Base-by-base conservation (phyloP, 2,888 invertebrate genomes). In the Orchesella flavescens region DNA sequence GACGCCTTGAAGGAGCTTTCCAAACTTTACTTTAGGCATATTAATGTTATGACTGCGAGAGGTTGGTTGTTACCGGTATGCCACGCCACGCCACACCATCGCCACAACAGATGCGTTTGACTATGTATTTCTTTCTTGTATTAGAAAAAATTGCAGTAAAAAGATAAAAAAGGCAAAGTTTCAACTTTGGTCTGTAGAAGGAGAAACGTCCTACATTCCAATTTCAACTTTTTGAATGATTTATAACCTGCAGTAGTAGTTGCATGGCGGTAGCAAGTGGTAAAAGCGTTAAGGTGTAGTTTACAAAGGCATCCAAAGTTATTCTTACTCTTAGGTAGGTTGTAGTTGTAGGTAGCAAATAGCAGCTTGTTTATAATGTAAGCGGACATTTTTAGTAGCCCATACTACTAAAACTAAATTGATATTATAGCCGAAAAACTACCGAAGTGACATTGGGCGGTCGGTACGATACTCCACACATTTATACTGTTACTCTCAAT, bases 191-290 rank as follows among this genome's bases (percentile, higher is more conserved):
- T 19, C 34, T 53, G 76, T 65, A 66, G 65, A 59, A 55, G 23
- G 69, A 77, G 57, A 69, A 78, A 59, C 55, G 78, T 69, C 78
- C 78, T 78, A 78, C 61, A 78, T 78, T 78, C 17, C 69, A 61
- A 49, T 57, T 78, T 77, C 44, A 77, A 59, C 55, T 43, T 57
- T 44, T 19, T 23, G 13, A 24, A 76, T 69, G 77, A 77, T 77
- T 77, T 77, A 77, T 59, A 19, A 24, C 77, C 44, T 46, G 53
- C 66, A 68, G 71, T 73, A 44, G 44, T 61, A 7, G 34, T n/a
- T n/a, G n/a, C n/a, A n/a, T 7, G 34, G 34, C 7, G 34, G 34
- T 34, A 34, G 34, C 34, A 34, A n/a, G n/a, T n/a, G n/a, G n/a
- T n/a, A n/a, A n/a, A n/a, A n/a, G n/a, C n/a, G n/a, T n/a, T n/a